Conservation (phyloP, 2,888 invertebrate genomes). For the Slavum lentiscoides region DNA sequence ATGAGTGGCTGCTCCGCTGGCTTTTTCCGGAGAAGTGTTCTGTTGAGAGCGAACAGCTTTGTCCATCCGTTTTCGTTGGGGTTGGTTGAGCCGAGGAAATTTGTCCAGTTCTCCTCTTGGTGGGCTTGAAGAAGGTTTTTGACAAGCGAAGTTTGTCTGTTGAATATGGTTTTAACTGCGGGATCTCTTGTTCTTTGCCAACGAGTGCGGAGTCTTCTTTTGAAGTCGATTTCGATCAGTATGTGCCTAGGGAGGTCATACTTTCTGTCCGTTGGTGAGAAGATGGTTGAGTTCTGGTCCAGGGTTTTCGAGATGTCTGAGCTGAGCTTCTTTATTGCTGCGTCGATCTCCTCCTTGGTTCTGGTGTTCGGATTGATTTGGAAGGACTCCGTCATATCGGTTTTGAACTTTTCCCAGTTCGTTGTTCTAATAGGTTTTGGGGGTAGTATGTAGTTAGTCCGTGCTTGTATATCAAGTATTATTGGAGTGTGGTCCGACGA, state of each 20-base stretch:
- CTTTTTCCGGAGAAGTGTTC: not conserved
- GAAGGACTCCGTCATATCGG: too few relatives aligned
- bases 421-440: not conserved
- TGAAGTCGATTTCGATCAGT: too few relatives aligned
- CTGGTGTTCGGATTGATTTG: too few relatives aligned
- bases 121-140: not conserved
- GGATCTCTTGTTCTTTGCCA: not conserved
- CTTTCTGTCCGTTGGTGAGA: too few relatives aligned
- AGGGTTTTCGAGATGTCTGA: too few relatives aligned
- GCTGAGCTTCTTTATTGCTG: too few relatives aligned
- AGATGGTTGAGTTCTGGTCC: too few relatives aligned
- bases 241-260: too few relatives aligned
- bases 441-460: rapidly evolving
- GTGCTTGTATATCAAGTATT: not conserved
- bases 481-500: not conserved
- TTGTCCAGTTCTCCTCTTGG: not conserved
- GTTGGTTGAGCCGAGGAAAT: rapidly evolving
- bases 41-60: not conserved
- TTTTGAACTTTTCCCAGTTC: not conserved
- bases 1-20: not conserved
- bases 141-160: not conserved
- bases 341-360: too few relatives aligned
- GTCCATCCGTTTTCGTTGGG: rapidly evolving
- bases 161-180: not conserved
- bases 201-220: too few relatives aligned